Evolutionary conservation across 1,140 invertebrate species (phyloP).

Genomic region (Goniozus legneri): DNA sequence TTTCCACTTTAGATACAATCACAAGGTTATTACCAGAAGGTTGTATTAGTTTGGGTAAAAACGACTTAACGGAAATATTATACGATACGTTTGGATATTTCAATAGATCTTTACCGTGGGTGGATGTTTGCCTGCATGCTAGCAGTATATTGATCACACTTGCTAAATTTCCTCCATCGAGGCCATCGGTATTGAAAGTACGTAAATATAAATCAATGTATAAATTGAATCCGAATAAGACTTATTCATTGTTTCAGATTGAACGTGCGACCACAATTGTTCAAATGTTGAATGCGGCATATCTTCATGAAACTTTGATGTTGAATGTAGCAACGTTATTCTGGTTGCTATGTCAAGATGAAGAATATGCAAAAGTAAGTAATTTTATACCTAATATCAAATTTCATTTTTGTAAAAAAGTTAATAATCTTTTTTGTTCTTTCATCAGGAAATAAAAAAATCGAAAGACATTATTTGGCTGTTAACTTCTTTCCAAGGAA

Average conservation of each 20-base stretch:
- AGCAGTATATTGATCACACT: slow-evolving; percentile 44
- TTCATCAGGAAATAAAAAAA: neutral
- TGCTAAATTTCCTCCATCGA: slow-evolving; percentile 33
- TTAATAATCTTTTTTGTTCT: neutral
- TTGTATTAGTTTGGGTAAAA: slow-evolving; percentile 33
- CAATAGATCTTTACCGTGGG: slow-evolving; percentile 46
- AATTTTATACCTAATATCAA: neutral
- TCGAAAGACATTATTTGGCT: neutral
- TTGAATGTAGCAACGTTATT: slow-evolving; percentile 12
- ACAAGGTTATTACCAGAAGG: slow-evolving; percentile 36
- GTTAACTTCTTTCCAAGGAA: neutral
- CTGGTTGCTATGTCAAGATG: slow-evolving; percentile 10
- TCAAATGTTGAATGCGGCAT: neutral
- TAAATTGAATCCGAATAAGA: neutral
- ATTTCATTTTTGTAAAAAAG: neutral
- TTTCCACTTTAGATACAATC: slow-evolving; percentile 32
- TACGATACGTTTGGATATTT: slow-evolving; percentile 33
- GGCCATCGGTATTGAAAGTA: slow-evolving; percentile 21
- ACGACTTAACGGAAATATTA: slow-evolving; percentile 32
- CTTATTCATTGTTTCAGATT: slow-evolving; percentile 15
- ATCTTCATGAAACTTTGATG: neutral
- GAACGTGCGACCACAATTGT: slow-evolving; percentile 10
- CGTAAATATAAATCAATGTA: neutral
- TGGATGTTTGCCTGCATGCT: slow-evolving; percentile 36
- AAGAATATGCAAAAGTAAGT: slow-evolving; percentile 7